These are phyloP conservation scores for Cacatua alba DNA, from an alignment of 2,113 vertebrate species.

Conservation along the genomic window DNA sequence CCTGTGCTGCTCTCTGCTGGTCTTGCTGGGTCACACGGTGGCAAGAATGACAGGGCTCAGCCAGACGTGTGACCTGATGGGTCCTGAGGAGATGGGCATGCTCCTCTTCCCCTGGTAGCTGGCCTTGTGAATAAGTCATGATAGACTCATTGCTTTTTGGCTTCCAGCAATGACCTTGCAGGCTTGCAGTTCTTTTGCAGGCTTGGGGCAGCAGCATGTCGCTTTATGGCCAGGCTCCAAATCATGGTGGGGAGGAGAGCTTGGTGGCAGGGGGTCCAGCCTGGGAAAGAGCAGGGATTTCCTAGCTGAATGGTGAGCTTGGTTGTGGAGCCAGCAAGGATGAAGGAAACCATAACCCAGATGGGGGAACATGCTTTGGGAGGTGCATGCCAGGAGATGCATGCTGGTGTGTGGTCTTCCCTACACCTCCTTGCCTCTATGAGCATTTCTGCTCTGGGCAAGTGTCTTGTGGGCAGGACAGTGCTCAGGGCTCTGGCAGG, in stretches of 20 bases:
- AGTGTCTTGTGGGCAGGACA: fast-evolving
- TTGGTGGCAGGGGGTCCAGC: not conserved
- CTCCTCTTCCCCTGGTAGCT: not conserved
- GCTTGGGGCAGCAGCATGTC: not conserved
- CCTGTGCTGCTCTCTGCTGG: not conserved
- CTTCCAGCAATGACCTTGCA: not conserved
- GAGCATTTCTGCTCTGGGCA: not conserved
- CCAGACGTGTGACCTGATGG: fast-evolving
- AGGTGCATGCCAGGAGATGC: not conserved
- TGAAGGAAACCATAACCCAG: not conserved
- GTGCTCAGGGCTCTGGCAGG: not conserved
- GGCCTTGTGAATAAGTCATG: not conserved
- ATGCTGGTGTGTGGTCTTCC: not conserved
- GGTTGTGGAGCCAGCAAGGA: fast-evolving
- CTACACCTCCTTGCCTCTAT: not conserved
- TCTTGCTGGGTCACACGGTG: fast-evolving
- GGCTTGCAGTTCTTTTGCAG: not conserved
- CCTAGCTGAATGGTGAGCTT: not conserved
- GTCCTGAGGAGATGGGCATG: fast-evolving
- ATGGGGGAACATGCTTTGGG: fast-evolving
- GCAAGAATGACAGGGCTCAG: not conserved
- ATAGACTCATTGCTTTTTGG: not conserved
- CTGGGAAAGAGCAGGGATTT: not conserved
- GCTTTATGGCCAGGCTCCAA: not conserved
- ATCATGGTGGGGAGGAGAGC: fast-evolving